These are phyloP conservation scores for Brachionus sp. DNA, from an alignment of 1,140 invertebrate genomes.

Conservation along the genomic window DNA sequence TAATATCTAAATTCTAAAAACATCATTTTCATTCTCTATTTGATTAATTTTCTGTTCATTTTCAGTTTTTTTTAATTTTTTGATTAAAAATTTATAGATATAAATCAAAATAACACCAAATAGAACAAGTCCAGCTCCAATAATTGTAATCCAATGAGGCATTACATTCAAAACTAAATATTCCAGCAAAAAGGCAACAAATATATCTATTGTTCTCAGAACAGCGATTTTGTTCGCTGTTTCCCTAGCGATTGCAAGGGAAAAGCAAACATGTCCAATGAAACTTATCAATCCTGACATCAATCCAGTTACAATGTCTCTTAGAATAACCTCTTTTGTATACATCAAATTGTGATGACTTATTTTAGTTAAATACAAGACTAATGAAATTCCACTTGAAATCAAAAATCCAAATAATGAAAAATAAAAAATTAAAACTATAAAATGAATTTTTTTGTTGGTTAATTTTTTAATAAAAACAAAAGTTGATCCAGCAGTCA, in stretches of 20 bases:
- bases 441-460: conserved; percentile 35
- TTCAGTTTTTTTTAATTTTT: background rate
- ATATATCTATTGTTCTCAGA: conserved; percentile 32
- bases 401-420: conserved; percentile 27
- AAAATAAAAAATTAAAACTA: conserved; percentile 39
- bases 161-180: conserved; percentile 18
- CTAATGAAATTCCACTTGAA: background rate
- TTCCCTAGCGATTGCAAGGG: background rate
- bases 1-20: conserved; percentile 32
- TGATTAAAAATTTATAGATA: background rate
- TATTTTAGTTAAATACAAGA: background rate
- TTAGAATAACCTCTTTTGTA: conserved; percentile 28
- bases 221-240: conserved; percentile 34
- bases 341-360: background rate
- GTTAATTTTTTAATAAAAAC: conserved; percentile 38
- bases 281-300: conserved; percentile 34
- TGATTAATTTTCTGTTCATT: background rate
- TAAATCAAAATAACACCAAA: background rate
- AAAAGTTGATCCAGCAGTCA: conserved; percentile 10
- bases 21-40: conserved; percentile 24
- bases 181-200: conserved; percentile 31
- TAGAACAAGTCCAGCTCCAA: conserved; percentile 14
- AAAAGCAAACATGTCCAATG: conserved; percentile 34
- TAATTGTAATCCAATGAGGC: conserved; percentile 10
- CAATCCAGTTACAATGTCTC: background rate